phyloP scores from a whole-genome alignment of 2,888 invertebrate genomes.

The Aquatica leii region DNA sequence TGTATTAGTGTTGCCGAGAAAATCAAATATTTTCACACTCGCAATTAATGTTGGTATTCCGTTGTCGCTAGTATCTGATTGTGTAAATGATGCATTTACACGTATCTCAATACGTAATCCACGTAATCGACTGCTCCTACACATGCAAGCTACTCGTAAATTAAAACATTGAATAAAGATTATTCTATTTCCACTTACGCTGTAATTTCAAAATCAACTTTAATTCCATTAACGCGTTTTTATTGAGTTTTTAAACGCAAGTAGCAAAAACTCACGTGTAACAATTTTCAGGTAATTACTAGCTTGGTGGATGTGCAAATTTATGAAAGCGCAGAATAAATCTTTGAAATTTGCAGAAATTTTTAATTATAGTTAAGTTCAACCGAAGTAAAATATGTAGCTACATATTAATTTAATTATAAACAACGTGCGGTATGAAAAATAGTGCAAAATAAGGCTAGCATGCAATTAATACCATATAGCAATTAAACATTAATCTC shows the following conservation, averaged over 20 bases:
- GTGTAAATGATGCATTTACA: slow-evolving; percentile 57
- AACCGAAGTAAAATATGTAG: no score
- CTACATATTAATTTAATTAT: no score
- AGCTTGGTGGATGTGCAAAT: no score
- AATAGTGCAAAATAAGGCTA: no score
- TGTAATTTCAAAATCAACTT: slow-evolving; percentile 7
- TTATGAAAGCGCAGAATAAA: no score
- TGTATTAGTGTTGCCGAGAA: slow-evolving; percentile 6
- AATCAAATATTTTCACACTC: slow-evolving; percentile 29
- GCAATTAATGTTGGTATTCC: slow-evolving; percentile 50
- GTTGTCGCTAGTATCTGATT: slow-evolving; percentile 55
- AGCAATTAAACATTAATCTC: background rate
- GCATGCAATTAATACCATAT: no score
- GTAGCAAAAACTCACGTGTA: no score
- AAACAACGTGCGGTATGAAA: no score
- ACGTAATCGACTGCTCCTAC: slow-evolving; percentile 48
- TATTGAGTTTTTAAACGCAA: no score
- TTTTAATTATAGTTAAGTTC: no score
- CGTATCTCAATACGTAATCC: slow-evolving; percentile 55
- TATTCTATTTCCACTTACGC: slow-evolving; percentile 14
- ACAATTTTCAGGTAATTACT: no score
- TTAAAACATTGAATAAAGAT: slow-evolving; percentile 31
- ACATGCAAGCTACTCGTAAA: slow-evolving; percentile 45
- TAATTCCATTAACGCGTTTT: background rate
- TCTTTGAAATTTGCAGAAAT: no score